These are phyloP conservation scores for Drosophila saltans DNA, from an alignment of 1,140 invertebrate species.

Conservation along the genomic window DNA sequence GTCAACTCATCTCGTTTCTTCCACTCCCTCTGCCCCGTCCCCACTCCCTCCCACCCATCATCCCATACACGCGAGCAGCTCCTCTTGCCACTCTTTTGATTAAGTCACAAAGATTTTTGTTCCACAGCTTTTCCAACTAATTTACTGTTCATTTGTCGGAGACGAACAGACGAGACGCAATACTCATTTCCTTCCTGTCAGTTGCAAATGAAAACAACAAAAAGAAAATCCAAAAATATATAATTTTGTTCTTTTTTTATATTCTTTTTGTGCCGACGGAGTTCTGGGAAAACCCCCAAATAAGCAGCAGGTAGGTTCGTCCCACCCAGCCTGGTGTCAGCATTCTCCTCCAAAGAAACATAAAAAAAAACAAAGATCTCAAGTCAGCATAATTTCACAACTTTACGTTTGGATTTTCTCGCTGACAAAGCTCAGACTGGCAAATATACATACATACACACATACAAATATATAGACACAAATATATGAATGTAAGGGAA, in stretches of 20 bases:
- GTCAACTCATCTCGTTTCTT: slow-evolving; percentile 19
- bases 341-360: slow-evolving; percentile 16
- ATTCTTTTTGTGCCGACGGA: slow-evolving; percentile 46
- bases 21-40: background rate
- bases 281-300: slow-evolving; percentile 67
- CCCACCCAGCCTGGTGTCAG: slow-evolving; percentile 16
- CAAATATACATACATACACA: background rate
- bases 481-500: background rate
- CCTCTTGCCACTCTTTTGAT: slow-evolving; percentile 43
- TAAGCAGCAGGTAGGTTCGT: slow-evolving; percentile 7
- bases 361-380: slow-evolving; percentile 20
- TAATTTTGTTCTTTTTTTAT: slow-evolving; percentile 30
- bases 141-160: slow-evolving; percentile 73
- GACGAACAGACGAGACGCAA: slow-evolving; percentile 35
- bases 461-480: background rate
- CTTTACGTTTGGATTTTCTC: slow-evolving; percentile 23
- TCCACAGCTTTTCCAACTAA: slow-evolving; percentile 68
- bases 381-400: slow-evolving; percentile 64
- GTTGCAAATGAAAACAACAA: background rate
- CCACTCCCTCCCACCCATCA: background rate
- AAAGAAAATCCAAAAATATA: slow-evolving; percentile 11
- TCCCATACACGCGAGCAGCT: background rate
- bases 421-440: slow-evolving; percentile 15
- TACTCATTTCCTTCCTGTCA: slow-evolving; percentile 66
- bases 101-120: slow-evolving; percentile 64